Percentiles rank a stretch among this genome's conserved stretches.
phyloP scores from a whole-genome alignment of 1,140 invertebrate species.

The Lordiphosa stackelbergi region DNA sequence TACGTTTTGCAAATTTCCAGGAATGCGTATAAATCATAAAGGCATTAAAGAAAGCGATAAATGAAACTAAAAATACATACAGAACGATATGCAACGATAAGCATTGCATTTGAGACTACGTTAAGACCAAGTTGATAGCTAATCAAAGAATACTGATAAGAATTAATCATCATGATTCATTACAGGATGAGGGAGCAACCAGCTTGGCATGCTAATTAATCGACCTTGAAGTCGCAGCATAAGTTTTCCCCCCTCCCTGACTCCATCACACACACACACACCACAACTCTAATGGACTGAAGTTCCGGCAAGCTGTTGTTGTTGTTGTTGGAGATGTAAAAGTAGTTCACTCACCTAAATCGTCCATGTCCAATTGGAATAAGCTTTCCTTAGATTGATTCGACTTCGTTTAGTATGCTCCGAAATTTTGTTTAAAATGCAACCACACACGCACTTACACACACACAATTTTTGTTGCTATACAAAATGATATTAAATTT shows the following conservation, averaged over 20 bases:
- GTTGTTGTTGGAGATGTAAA: constrained; percentile 4
- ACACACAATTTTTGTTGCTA: constrained; percentile 31
- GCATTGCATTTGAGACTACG: neutral
- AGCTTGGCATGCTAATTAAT: constrained; percentile 46
- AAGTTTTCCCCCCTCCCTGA: neutral
- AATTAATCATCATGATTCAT: constrained; percentile 23
- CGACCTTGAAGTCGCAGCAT: constrained; percentile 50
- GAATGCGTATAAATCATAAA: constrained; percentile 65
- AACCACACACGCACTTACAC: constrained; percentile 23
- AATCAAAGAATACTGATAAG: constrained; percentile 2
- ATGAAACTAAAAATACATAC: neutral
- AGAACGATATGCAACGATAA: neutral
- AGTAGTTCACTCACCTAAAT: constrained; percentile 54
- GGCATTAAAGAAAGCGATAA: constrained; percentile 34
- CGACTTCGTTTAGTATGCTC: neutral
- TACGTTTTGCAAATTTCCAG: constrained; percentile 32
- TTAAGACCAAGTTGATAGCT: no score
- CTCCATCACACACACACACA: constrained; percentile 1
- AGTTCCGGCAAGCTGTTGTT: constrained; percentile 25
- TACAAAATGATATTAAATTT: constrained; percentile 16
- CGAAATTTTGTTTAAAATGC: neutral
- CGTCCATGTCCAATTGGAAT: constrained; percentile 48
- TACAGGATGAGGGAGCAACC: constrained; percentile 9
- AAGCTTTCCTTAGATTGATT: no score
- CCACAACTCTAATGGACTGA: constrained; percentile 15